Evolutionary conservation across 2,888 invertebrate genomes (phyloP), one percentile per base, ranked within the genome.

Genomic region (Amaurobius ferox): DNA sequence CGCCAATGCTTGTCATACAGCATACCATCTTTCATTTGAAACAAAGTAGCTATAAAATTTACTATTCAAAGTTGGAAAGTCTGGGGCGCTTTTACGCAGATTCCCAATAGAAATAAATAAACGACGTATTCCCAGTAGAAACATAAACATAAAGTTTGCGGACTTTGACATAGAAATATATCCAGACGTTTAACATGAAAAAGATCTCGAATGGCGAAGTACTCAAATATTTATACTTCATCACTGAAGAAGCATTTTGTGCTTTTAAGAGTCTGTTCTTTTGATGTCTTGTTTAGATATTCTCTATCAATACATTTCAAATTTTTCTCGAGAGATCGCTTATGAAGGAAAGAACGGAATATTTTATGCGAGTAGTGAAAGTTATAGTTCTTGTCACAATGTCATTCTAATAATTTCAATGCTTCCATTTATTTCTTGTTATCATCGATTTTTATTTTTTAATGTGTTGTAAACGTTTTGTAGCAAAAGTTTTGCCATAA

Each of bases 221-320:
- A 55, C 55, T 55, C 55, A 55, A 55, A 55, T 55, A 55, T 55
- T 55, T 55, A 55, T 55, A 55, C 55, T 11, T 55, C 55, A 55
- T 55, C 55, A 55, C 23, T 23, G 55, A 55, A 55, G 23, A 23
- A 55, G 23, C 55, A 55, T 55, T 55, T 55, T 55, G 23, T 55
- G 55, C 55, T 55, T 55, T 55, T 55, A 55, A 55, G 55, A 55
- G 23, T 55, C 19, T 23, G 23, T 55, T 55, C 55, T 55, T 55
- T 55, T 44, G 44, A 55, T 55, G 55, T 23, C 55, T 19, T 55
- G 55, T 23, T 23, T 11, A 23, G 55, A 23, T 23, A 55, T 55
- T 55, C 23, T 55, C 23, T 55, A 55, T 55, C 55, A 23, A 55
- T 55, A 55, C 23, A 55, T 55, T 55, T 55, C 23, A 19, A 23